A percentile compares a stretch with the other conserved stretches of the same genome.
These are phyloP conservation scores for Oophaga sylvatica DNA, from an alignment of 2,797 vertebrate genomes.

Conservation along the genomic window DNA sequence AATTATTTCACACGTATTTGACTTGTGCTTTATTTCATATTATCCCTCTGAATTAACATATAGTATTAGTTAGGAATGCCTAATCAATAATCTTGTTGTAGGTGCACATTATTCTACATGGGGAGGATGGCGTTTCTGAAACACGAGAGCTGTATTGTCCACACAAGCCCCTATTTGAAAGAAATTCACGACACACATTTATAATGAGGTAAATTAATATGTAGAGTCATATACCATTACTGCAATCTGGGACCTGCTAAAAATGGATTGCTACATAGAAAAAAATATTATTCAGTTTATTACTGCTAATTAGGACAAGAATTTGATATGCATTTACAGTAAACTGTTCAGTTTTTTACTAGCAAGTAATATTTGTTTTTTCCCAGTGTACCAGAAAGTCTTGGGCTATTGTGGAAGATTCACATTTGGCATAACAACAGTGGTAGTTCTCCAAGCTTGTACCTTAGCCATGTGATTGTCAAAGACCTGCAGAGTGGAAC, in stretches of 20 bases:
- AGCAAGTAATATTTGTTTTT: neutral
- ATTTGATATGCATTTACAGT: neutral
- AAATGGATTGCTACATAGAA: neutral
- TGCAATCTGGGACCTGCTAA: neutral
- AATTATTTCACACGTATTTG: too few relatives aligned
- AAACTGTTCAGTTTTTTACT: neutral
- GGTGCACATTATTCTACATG: conserved; percentile 80
- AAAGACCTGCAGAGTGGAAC: conserved; percentile 67
- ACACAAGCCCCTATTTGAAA: conserved; percentile 76
- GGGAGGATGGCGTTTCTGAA: conserved; percentile 76
- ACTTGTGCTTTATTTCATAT: neutral
- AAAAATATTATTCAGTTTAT: neutral
- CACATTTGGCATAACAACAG: conserved; percentile 82
- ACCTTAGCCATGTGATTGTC: conserved; percentile 77
- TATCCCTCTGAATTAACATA: neutral
- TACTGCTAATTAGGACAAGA: neutral
- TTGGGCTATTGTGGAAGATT: conserved; percentile 78
- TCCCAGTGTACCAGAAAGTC: conserved; percentile 71
- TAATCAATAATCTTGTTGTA: conserved; percentile 60
- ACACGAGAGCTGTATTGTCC: conserved; percentile 78
- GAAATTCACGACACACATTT: conserved; percentile 81
- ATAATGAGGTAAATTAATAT: conserved; percentile 77
- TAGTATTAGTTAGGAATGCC: neutral
- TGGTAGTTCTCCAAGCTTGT: conserved; percentile 79
- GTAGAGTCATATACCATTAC: neutral